Base-by-base conservation (phyloP, 2,888 invertebrate genomes). In the Tiliacea aurago region DNA sequence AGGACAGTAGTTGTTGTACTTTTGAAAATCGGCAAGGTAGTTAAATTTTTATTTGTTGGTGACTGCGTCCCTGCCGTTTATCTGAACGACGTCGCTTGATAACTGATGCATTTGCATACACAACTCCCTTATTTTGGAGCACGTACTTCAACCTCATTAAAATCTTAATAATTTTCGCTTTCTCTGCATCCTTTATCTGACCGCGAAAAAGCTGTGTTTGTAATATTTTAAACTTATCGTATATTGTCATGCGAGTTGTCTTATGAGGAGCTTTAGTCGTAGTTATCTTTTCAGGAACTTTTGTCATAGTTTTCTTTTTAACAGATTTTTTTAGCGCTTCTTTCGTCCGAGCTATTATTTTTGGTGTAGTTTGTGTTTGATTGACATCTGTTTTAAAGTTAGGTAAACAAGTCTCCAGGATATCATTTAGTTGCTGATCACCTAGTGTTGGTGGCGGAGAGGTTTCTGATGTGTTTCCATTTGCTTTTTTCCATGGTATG, bases 401-500 rank as follows among this genome's bases (percentile, higher is more conserved):
- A n/a, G 65, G 68, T 51, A 33, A 20, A 74, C 84, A 84, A 13
- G 68, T 81, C 2, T 70, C 80, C 37, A 33, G 13, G 10, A 13
- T 47, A 18, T 70, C 49, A 9, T 18, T 65, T 58, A 83, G 76
- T 41, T 88, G 89, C 49, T 80, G 77, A 11, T 69, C 65, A 62
- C 88, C 80, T 86, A 89, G 90, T 70, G 87, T 65, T 45, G 66
- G 64, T 45, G 78, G 74, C 70, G 68, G 15, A 43, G 59, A 18
- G 0, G 37, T 63, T 28, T 4, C 43, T 37, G 43, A n/a, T 28
- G 56, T 4, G 15, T 23, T 86, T 76, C 76, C 85, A 78, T 73
- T 81, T 33, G 86, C 66, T 87, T 87, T 53, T 49, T 41, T 93
- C 95, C 95, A 95, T 65, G 93, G 92, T 82, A 95, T 94, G 65